Evolutionary conservation across 1,140 invertebrate genomes (phyloP).

Genomic region (Spodoptera frugiperda): DNA sequence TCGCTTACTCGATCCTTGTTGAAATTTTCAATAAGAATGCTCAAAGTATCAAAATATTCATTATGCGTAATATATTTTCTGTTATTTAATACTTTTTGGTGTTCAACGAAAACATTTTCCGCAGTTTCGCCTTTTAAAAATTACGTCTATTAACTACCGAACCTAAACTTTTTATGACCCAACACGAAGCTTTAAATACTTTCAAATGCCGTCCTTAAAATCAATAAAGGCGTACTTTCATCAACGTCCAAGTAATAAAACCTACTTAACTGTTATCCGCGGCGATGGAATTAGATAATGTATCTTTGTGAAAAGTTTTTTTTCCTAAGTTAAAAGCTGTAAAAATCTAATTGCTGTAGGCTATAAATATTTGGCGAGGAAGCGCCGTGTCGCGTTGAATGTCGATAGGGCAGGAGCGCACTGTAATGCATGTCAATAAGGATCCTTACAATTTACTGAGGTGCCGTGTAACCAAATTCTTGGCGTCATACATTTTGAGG

Average conservation of each 20-base stretch:
- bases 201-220: constrained; percentile 79
- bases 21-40: constrained; percentile 37
- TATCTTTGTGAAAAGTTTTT: constrained; percentile 72
- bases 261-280: constrained; percentile 78
- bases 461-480: constrained; percentile 56
- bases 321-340: constrained; percentile 65
- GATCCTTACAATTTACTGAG: constrained; percentile 60
- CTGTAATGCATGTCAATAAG: constrained; percentile 73
- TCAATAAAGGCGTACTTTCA: constrained; percentile 83
- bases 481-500: constrained; percentile 56
- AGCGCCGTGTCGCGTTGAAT: constrained; percentile 63
- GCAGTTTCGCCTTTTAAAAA: constrained; percentile 57
- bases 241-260: constrained; percentile 81
- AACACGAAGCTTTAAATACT: constrained; percentile 77
- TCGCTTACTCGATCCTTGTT: constrained; percentile 19
- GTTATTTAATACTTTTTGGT: constrained; percentile 44
- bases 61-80: constrained; percentile 38
- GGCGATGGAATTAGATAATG: constrained; percentile 79
- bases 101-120: constrained; percentile 44
- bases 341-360: constrained; percentile 71
- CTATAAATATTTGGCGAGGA: constrained; percentile 72
- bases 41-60: constrained; percentile 48
- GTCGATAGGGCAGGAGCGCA: constrained; percentile 65
- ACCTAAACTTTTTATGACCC: constrained; percentile 69
- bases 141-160: constrained; percentile 60